These are phyloP conservation scores for Pseudopipra pipra DNA, from an alignment of 2,113 vertebrate species.

Conservation along the genomic window DNA sequence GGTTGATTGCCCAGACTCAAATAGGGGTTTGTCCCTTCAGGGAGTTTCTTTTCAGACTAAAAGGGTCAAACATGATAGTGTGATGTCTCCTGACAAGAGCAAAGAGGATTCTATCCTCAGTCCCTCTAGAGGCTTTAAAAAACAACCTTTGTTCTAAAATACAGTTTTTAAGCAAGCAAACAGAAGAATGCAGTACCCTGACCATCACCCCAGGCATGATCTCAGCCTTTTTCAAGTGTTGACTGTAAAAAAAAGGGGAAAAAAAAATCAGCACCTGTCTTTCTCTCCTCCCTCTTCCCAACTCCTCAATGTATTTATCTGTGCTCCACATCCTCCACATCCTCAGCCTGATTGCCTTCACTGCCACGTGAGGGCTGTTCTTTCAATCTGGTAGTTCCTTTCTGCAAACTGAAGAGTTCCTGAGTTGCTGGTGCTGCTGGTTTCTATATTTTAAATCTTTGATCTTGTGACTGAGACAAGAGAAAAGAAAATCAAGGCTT, in stretches of 20 bases:
- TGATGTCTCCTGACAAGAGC: background rate
- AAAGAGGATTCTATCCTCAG: background rate
- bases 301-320: background rate
- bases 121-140: background rate
- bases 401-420: background rate
- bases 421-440: background rate
- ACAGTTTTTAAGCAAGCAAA: background rate
- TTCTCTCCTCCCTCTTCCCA: background rate
- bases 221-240: background rate
- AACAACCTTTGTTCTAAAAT: background rate
- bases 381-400: background rate
- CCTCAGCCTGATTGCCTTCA: background rate
- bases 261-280: background rate
- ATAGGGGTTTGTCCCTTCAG: background rate
- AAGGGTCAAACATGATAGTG: background rate
- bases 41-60: background rate
- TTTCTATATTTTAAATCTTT: slow-evolving; percentile 1
- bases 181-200: background rate
- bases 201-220: background rate
- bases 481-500: slow-evolving; percentile 26
- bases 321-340: background rate
- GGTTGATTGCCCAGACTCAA: background rate
- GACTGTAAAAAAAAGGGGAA: background rate
- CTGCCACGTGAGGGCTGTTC: background rate
- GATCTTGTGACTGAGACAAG: background rate